Evolutionary conservation across 2,113 vertebrate species (phyloP), one percentile per base, ranked within the genome.

Genomic region (Ameiurus melas): DNA sequence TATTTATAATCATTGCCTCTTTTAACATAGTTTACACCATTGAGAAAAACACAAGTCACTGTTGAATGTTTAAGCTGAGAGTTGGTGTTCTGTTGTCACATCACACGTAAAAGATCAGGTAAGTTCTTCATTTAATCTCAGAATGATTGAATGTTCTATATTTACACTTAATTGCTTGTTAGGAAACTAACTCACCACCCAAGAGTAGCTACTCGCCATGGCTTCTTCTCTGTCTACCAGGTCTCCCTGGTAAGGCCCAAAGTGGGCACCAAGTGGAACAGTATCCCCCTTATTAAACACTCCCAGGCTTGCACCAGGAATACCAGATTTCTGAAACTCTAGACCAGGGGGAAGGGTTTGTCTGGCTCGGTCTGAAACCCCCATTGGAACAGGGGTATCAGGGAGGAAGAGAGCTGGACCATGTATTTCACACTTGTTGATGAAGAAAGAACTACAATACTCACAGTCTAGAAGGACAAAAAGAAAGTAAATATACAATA

Each of bases 201-300:
- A 80, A 20, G 78, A 80, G 53, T 57, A 80, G 51, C 78, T 57
- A 20, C 78, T 80, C 0, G 13, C 16, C 78, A 80, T 8, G 78
- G 51, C 78, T 80, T 80, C 78, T 57, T 80, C 78, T 33, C 10
- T 30, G 78, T 33, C 78, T 20, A 80, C 78, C 78, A 33, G 51
- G 2, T 80, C 78, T 80, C 78, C 78, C 9, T 80, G 78, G 17
- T 80, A 80, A 30, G 78, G 78, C 20, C 78, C 78, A 33, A 33
- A 80, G n/a, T 80, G 78, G 4, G 53, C 78, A 80, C 78, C 78
- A 19, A 80, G n/a, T 80, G 53, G 78, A 80, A 80, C 53, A 57
- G 78, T 80, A 1, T 80, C 78, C 17, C 78, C 78, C 20, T 57
- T 80, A 80, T 80, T 80, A 33, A 80, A 57, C 78, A 80, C 78